These are phyloP conservation scores for Okapia johnstoni DNA, from an alignment of 2,113 vertebrate genomes.

Conservation along the genomic window DNA sequence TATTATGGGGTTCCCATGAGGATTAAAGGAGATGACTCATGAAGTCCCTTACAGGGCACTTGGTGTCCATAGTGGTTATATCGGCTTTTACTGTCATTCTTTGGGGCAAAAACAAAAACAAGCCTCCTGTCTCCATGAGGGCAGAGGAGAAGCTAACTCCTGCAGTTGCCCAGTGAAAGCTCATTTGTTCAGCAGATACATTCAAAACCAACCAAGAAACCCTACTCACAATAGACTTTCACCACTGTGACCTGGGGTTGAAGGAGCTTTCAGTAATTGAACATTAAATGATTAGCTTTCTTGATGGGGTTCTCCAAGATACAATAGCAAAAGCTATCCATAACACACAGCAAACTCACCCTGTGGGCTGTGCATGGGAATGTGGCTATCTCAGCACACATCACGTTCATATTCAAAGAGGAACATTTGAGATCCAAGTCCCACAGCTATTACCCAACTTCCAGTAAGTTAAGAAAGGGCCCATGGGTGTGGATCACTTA, in stretches of 20 bases:
- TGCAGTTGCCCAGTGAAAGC: not conserved
- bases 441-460: not conserved
- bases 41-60: not conserved
- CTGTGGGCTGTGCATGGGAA: not conserved
- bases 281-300: not conserved
- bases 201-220: not conserved
- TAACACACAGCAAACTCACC: not conserved
- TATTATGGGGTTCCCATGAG: fast-evolving
- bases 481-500: not conserved
- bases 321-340: not conserved
- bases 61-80: fast-evolving
- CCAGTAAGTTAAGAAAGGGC: not conserved
- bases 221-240: not conserved
- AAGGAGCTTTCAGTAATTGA: not conserved
- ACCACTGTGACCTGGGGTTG: not conserved
- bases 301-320: not conserved
- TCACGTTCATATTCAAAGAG: not conserved
- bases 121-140: not conserved
- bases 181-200: not conserved
- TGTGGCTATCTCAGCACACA: not conserved
- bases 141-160: not conserved
- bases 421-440: not conserved
- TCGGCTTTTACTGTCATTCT: not conserved
- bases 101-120: not conserved
- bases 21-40: not conserved